These are phyloP conservation scores for Hippoglossus stenolepis DNA, from an alignment of 2,113 vertebrate genomes.

Conservation along the genomic window DNA sequence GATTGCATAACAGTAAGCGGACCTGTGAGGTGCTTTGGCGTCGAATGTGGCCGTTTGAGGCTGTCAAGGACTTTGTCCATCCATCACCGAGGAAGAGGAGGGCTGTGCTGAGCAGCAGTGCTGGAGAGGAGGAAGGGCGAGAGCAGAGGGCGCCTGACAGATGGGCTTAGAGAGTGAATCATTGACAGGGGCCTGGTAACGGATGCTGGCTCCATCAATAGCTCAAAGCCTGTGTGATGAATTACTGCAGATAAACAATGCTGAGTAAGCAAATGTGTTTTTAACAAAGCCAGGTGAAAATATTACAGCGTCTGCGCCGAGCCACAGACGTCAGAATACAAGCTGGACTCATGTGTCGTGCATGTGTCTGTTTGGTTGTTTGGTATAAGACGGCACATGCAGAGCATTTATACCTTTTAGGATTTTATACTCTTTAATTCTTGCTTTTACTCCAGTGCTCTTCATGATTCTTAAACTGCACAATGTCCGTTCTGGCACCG, in stretches of 20 bases:
- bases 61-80: conserved; percentile 63
- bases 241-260: conserved; percentile 87
- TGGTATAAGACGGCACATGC: not conserved
- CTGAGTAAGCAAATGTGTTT: conserved; percentile 84
- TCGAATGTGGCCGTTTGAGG: conserved; percentile 58
- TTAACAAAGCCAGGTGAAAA: conserved; percentile 82
- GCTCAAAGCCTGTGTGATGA: conserved; percentile 84
- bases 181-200: conserved; percentile 85
- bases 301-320: conserved; percentile 55
- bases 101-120: conserved; percentile 53
- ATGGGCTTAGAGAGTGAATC: conserved; percentile 84
- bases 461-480: no score
- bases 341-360: not conserved
- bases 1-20: conserved; percentile 41
- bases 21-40: conserved; percentile 38
- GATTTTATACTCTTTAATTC: not conserved
- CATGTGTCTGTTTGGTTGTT: not conserved
- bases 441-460: not conserved
- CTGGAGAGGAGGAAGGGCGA: conserved; percentile 65
- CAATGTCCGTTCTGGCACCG: no score
- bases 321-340: conserved; percentile 16
- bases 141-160: conserved; percentile 76
- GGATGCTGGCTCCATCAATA: conserved; percentile 84
- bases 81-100: conserved; percentile 79
- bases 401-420: not conserved